phyloP scores from a whole-genome alignment of 1,140 invertebrate species.

The Drosophila truncata region DNA sequence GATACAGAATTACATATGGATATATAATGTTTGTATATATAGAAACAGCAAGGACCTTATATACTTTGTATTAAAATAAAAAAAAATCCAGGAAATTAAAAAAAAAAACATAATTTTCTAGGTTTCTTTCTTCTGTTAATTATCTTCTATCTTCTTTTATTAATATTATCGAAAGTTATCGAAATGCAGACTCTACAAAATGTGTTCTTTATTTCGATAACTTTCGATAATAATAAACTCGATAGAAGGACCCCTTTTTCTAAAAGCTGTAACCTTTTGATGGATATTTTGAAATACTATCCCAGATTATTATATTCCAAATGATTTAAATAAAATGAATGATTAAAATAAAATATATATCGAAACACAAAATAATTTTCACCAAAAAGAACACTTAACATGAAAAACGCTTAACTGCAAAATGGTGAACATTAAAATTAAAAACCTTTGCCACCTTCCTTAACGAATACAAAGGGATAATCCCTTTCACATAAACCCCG shows the following conservation, averaged over 20 bases:
- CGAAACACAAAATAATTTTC: not conserved
- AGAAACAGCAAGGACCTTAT: not conserved
- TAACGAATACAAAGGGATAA: constrained; percentile 31
- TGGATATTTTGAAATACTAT: too few species aligned
- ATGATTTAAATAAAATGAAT: not conserved
- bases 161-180: not conserved
- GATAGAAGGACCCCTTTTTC: too few species aligned
- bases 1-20: not conserved
- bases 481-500: constrained; percentile 26
- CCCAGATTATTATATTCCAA: too few species aligned
- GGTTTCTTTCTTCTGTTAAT: too few species aligned
- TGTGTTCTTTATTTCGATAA: not conserved
- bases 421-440: not conserved
- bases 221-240: not conserved
- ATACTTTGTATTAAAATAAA: not conserved
- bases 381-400: not conserved
- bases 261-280: too few species aligned
- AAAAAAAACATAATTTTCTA: too few species aligned
- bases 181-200: not conserved
- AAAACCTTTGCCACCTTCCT: constrained; percentile 3
- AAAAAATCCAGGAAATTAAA: too few species aligned
- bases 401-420: not conserved
- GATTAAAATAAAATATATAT: too few species aligned
- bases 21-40: not conserved
- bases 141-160: too few species aligned